Base-by-base conservation (phyloP, 2,797 vertebrate genomes). In the Tadarida brasiliensis region DNA sequence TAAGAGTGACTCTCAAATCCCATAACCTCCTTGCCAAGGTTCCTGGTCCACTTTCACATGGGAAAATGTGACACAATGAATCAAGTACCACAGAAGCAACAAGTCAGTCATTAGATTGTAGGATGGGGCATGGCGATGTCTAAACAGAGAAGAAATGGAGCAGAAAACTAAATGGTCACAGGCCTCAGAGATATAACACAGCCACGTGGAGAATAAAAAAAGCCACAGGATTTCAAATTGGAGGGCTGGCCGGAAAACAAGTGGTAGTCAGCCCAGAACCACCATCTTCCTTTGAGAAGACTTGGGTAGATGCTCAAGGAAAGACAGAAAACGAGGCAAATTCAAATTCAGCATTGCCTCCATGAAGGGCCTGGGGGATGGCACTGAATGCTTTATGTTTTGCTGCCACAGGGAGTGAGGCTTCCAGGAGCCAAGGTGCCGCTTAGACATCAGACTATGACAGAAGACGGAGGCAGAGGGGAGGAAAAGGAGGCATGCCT, bases 71-170 rank as follows among this genome's bases (percentile, higher is more conserved):
- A 98, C 98, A 98, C 98, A 98, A 98, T 98, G 98, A 99, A 98
- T 98, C 97, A 98, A 97, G 98, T 94, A 97, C 95, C 76, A 96
- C 97, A 97, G 98, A 98, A 98, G 98, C 97, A 98, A 97, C 86
- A 98, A 98, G 98, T 98, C 97, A 98, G 98, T 98, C 98, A 99
- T 99, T 99, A 99, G 98, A 98, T 98, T 98, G 98, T 98, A 98
- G 98, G 98, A 98, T 96, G 93, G 97, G 96, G 98, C 98, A 97
- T 0, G 70, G 98, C 96, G 70, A 91, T 97, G 97, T 98, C 98
- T 98, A 98, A 98, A 98, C 98, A 98, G 98, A 96, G 98, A 98
- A 47, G 98, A 98, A 98, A 76, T 49, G 95, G 97, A 98, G 99
- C 97, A 84, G 98, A 99, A 99, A 99, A 98, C 96, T 97, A 97